These are phyloP conservation scores for Pteropus alecto DNA, from an alignment of 2,113 vertebrate species.

Conservation along the genomic window DNA sequence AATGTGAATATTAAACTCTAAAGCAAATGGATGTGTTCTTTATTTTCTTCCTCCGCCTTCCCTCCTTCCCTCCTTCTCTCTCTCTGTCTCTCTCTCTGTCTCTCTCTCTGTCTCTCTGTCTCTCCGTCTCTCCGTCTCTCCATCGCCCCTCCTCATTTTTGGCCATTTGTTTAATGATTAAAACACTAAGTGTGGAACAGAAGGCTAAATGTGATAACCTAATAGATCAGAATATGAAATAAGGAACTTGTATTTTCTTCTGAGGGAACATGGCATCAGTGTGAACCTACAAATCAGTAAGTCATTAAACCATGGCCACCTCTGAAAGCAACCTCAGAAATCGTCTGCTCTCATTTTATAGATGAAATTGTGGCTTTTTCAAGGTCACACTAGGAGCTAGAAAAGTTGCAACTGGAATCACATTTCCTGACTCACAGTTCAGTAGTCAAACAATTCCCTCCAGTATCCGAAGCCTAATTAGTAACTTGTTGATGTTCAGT, in stretches of 20 bases:
- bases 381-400: neutral
- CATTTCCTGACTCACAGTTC: neutral
- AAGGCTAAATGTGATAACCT: neutral
- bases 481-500: neutral
- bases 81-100: too few species aligned
- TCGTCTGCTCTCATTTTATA: neutral
- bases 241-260: neutral
- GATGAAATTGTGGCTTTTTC: neutral
- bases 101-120: neutral
- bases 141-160: neutral
- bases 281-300: neutral
- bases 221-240: neutral
- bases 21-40: neutral
- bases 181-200: neutral
- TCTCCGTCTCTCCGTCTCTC: too few species aligned
- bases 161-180: neutral
- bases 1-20: neutral
- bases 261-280: neutral
- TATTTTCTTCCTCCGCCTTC: too few species aligned
- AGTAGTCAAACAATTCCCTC: neutral
- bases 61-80: fast-evolving
- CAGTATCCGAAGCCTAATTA: neutral
- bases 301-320: neutral
- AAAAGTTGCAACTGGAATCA: neutral
- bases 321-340: neutral